Base-by-base conservation (phyloP, 2,888 invertebrate genomes). In the Eristalis intricaria region DNA sequence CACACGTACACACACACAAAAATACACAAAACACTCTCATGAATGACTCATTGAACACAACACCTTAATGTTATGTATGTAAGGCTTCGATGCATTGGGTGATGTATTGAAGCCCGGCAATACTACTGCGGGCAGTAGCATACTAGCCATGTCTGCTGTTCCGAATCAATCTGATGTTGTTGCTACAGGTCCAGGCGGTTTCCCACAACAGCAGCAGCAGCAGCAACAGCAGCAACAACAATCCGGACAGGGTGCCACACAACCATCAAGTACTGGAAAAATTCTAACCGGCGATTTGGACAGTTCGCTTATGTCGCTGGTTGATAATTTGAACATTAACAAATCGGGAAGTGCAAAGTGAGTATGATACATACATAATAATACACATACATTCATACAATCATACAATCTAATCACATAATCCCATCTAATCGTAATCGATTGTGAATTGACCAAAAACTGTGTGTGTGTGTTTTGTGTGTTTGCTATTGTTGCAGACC, bases 241-340 rank as follows among this genome's bases (percentile, higher is more conserved):
- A 89, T 91, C 81, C 58, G 92, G 92, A 89, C 92, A 92, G 91
- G 91, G 92, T 89, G 91, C 90, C 90, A 89, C 91, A 22, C 93
- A 92, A 84, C 92, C 94, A 89, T 93, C 94, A 88, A 93, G 94
- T 91, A 92, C 94, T 79, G 95, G 95, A 88, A 97, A 96, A 92
- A 96, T 99, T 89, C 94, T 98, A 88, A 97, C 98, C 32, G 98
- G 98, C 77, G 99, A 99, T 93, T 94, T 99, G 93, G 98, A 99
- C 93, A 97, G 98, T 90, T 98, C 98, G 90, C 95, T 99, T 86
- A 98, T 98, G 88, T 97, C 97, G 89, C 94, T 99, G 90, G 99
- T 98, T 88, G 97, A 98, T 94, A 99, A 98, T 94, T 95, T 99
- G 90, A 95, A 96, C 90, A 97, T 98, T 91, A 97, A 97, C 94